Conservation (phyloP, 2,113 vertebrate genomes). For the Ranitomeya variabilis region DNA sequence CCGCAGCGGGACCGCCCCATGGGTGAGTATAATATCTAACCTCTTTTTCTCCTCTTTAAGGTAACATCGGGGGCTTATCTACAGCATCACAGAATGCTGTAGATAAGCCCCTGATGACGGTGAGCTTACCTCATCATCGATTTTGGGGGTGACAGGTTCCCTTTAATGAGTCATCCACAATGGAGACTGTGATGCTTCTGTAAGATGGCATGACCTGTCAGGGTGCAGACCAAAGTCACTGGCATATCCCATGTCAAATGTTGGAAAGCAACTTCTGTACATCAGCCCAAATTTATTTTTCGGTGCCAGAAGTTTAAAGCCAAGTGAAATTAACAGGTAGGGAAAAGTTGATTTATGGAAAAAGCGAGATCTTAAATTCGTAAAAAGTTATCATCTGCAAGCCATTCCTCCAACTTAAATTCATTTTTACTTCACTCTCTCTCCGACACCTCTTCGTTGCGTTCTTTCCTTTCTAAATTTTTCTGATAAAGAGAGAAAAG, state of each 20-base stretch:
- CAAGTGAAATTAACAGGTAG: constrained; percentile 46
- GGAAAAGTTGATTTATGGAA: not conserved
- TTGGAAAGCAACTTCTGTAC: constrained; percentile 59
- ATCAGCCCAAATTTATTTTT: not conserved
- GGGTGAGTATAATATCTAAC: too few species aligned
- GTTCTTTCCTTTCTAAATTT: not conserved
- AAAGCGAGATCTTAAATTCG: constrained; percentile 27
- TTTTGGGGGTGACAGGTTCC: too few species aligned
- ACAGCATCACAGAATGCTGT: too few species aligned
- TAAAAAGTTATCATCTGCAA: constrained; percentile 28
- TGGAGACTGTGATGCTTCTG: not conserved
- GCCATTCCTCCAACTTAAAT: not conserved
- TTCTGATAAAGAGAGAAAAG: constrained; percentile 12
- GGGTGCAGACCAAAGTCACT: not conserved
- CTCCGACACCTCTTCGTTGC: not conserved
- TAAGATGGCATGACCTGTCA: constrained; percentile 20
- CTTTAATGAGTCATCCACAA: not conserved
- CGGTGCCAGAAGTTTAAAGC: constrained; percentile 24
- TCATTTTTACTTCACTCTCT: not conserved
- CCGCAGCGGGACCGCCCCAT: too few species aligned
- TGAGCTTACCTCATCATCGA: too few species aligned
- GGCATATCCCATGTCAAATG: not conserved
- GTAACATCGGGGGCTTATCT: too few species aligned
- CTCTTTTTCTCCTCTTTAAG: too few species aligned
- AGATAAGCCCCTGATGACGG: too few species aligned